Percentiles rank a stretch among this genome's conserved stretches.
Evolutionary conservation across 2,888 invertebrate genomes (phyloP).

Genomic region (Lasioglossum malachurum): DNA sequence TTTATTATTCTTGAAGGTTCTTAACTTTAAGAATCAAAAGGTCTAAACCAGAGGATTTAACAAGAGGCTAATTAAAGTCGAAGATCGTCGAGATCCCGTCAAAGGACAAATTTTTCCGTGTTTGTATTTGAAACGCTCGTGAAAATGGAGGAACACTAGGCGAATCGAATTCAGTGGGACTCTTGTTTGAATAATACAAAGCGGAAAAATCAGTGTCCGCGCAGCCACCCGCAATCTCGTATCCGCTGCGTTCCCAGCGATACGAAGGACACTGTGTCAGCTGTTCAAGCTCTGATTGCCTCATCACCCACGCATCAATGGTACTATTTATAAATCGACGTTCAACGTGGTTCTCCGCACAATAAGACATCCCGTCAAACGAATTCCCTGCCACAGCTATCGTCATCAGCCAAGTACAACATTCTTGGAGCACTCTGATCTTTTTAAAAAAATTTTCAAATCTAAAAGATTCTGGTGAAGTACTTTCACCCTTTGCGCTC

Average conservation of each 20-base stretch:
- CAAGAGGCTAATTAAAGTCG: background rate
- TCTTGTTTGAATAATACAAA: background rate
- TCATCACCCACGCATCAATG: constrained; percentile 3
- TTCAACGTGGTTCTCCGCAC: background rate
- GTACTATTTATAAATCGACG: background rate
- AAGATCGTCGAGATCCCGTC: background rate
- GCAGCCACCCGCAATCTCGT: background rate
- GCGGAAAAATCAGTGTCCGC: background rate
- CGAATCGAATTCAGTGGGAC: background rate
- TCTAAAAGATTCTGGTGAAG: too few relatives aligned
- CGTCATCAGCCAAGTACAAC: too few relatives aligned
- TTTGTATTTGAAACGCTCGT: background rate
- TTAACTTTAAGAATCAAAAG: too few relatives aligned
- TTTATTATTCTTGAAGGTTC: too few relatives aligned
- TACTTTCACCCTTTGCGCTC: too few relatives aligned
- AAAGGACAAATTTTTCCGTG: background rate
- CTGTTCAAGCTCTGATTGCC: constrained; percentile 7
- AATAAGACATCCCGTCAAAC: background rate
- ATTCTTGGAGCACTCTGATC: too few relatives aligned
- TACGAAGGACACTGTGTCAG: constrained; percentile 7
- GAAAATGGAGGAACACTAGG: background rate
- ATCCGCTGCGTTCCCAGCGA: background rate
- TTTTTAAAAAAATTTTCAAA: too few relatives aligned
- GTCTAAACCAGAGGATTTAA: background rate
- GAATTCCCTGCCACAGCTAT: too few relatives aligned